phyloP scores from a whole-genome alignment of 2,113 vertebrate species.

The Corythoichthys intestinalis region DNA sequence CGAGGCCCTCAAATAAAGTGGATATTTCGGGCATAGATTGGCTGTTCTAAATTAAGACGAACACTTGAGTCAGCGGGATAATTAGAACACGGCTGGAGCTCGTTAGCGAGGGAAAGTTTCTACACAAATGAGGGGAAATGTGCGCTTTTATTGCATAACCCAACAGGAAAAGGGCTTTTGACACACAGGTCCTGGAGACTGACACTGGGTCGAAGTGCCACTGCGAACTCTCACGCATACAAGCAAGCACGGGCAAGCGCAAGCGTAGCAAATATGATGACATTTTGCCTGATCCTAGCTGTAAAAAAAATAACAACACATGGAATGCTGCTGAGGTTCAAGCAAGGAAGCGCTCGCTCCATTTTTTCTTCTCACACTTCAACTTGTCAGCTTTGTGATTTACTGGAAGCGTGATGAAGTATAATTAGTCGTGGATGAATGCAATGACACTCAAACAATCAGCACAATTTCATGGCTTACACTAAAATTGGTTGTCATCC shows the following conservation, averaged over 20 bases:
- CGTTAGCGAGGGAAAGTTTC: conserved; percentile 39
- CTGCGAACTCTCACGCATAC: conserved; percentile 23
- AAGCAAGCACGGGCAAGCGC: conserved; percentile 62
- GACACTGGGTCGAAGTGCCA: conserved; percentile 31
- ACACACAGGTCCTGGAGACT: conserved; percentile 16
- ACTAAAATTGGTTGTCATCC: not conserved
- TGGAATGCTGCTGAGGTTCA: not conserved
- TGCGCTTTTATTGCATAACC: conserved; percentile 1
- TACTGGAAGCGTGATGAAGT: not conserved
- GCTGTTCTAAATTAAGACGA: conserved; percentile 12
- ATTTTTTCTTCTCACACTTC: not conserved
- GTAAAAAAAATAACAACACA: not conserved
- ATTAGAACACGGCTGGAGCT: conserved; percentile 54
- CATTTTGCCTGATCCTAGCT: conserved; percentile 15
- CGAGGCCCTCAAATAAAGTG: not conserved
- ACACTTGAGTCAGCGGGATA: conserved; percentile 39
- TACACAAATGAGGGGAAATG: conserved; percentile 4
- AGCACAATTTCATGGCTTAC: not conserved
- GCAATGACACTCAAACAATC: not conserved
- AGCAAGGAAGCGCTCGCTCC: not conserved
- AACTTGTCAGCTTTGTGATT: not conserved
- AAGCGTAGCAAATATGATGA: conserved; percentile 49
- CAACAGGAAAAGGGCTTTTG: not conserved
- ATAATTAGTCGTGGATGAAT: not conserved
- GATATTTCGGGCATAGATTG: not conserved